Conservation (phyloP, 1,140 invertebrate genomes). For the Ladona fulva region DNA sequence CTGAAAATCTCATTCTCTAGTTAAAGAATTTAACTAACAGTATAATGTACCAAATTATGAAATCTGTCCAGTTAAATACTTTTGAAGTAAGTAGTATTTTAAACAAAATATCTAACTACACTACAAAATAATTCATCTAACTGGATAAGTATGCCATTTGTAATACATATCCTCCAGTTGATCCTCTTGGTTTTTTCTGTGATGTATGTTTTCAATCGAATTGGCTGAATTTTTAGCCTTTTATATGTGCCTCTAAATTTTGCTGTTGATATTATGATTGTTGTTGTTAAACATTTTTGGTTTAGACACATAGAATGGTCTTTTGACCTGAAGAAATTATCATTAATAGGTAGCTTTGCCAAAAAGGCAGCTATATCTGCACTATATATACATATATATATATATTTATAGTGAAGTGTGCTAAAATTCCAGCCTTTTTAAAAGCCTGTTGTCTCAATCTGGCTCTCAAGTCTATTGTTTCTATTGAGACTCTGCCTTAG, state of each 20-base stretch:
- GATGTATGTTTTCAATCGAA: background rate
- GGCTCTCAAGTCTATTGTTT: background rate
- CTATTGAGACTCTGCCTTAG: background rate
- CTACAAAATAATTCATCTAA: background rate
- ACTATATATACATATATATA: background rate
- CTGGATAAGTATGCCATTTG: background rate
- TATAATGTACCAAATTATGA: background rate
- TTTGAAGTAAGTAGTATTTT: too few species aligned
- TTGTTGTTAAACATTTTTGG: background rate
- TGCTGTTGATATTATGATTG: background rate
- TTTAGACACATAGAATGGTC: too few species aligned
- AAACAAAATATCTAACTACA: too few species aligned
- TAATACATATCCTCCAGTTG: background rate
- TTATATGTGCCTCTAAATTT: background rate
- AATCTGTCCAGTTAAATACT: too few species aligned
- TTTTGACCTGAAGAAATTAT: too few species aligned
- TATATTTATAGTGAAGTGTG: background rate
- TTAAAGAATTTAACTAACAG: background rate
- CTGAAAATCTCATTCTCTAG: background rate
- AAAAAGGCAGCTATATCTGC: too few species aligned
- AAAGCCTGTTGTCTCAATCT: background rate
- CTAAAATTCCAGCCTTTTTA: background rate
- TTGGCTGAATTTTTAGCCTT: background rate
- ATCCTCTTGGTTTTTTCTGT: background rate
- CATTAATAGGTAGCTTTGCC: too few species aligned